These are phyloP conservation scores for Sminthurinus signatus DNA, from an alignment of 1,140 invertebrate species.

Conservation along the genomic window DNA sequence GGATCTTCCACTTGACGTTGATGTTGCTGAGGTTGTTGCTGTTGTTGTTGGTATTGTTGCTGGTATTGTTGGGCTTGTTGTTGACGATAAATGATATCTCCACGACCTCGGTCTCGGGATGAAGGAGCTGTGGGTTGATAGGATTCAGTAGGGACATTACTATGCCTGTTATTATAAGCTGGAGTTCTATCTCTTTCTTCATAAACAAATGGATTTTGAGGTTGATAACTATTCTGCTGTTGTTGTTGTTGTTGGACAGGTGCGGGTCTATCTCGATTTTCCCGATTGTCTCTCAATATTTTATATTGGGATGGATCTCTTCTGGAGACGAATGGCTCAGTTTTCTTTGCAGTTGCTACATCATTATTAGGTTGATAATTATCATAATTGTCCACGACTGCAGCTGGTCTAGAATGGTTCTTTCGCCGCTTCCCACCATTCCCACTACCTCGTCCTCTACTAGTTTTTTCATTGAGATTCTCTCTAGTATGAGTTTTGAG, in stretches of 20 bases:
- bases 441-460: neutral
- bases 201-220: neutral
- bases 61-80: constrained; percentile 8
- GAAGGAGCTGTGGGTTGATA: neutral
- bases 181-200: neutral
- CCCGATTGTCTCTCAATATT: constrained; percentile 17
- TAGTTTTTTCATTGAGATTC: neutral
- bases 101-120: neutral
- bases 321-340: neutral
- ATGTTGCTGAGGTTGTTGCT: neutral
- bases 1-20: constrained; percentile 15
- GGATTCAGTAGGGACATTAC: neutral
- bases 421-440: constrained; percentile 13
- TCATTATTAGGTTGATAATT: neutral
- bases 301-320: neutral
- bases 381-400: neutral
- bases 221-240: neutral
- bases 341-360: neutral
- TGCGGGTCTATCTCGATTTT: neutral
- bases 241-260: neutral
- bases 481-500: neutral
- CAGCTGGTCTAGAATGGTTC: neutral
- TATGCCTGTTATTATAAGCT: neutral
- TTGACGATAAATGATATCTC: neutral
- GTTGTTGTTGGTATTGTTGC: neutral